phyloP scores from a whole-genome alignment of 1,140 invertebrate genomes.

The Papilio helenus region DNA sequence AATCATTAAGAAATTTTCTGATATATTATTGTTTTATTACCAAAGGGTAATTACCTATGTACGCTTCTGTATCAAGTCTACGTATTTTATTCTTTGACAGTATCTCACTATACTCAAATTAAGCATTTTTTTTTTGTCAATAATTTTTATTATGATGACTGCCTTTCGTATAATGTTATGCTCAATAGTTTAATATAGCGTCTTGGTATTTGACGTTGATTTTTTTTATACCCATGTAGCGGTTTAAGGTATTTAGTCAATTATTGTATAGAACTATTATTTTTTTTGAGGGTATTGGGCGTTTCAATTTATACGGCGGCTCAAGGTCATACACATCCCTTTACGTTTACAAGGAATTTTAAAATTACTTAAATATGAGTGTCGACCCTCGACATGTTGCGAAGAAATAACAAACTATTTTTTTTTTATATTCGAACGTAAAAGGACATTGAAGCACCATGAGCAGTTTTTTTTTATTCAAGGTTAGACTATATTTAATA shows the following conservation, averaged over 20 bases:
- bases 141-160: constrained; percentile 74
- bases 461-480: no score
- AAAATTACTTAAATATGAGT: no score
- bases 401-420: no score
- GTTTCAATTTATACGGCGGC: no score
- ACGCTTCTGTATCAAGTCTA: constrained; percentile 39
- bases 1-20: constrained; percentile 43
- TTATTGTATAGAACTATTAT: constrained; percentile 78
- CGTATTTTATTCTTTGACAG: constrained; percentile 61
- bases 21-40: constrained; percentile 23
- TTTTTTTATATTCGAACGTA: no score
- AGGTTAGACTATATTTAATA: no score
- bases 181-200: constrained; percentile 77
- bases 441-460: no score
- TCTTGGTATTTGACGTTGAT: constrained; percentile 63
- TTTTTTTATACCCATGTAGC: constrained; percentile 65
- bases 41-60: constrained; percentile 27
- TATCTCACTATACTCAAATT: constrained; percentile 76
- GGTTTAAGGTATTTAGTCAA: constrained; percentile 81
- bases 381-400: no score
- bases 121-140: constrained; percentile 73
- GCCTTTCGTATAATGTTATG: constrained; percentile 78
- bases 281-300: constrained; percentile 58
- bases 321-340: no score
- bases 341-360: no score